Evolutionary conservation across 2,113 vertebrate genomes (phyloP), one percentile per base, ranked within the genome.

Genomic region (Catagonus wagneri): DNA sequence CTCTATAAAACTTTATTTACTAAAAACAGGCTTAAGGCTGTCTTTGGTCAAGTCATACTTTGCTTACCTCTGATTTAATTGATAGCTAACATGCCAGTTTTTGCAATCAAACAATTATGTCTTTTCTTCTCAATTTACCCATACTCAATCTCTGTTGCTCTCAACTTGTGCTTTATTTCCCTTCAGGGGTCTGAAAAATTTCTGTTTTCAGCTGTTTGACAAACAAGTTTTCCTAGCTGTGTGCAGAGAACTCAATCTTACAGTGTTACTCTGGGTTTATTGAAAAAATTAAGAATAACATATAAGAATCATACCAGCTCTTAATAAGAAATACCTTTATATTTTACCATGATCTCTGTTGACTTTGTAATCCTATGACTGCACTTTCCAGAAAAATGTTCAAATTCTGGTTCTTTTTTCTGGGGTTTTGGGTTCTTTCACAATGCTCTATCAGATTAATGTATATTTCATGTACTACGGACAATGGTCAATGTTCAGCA

Each of bases 1-100:
- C 83, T 34, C 8, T 36, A 4, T 56, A 75, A 92, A 84, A 78
- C 16, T 80, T 92, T 85, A 87, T 83, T 83, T 90, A 75, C 61
- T 88, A 23, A 52, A 81, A 90, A 69, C 20, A 32, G 0, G 9
- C 17, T 68, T 66, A 10, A 61, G 78, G n/a, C 12, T 89, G 17
- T 1, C 29, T 56, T 92, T 34, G 27, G 25, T 2, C 7, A 76
- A 44, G 32, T 80, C 27, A 32, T 60, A 63, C 16, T 65, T 85
- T 69, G 23, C 23, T 71, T 44, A 76, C 19, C 61, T 19, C 7
- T 39, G 25, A 11, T 69, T n/a, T 75, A 39, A 44, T 29, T 87
- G n/a, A 23, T 23, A 1, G 63, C 20, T 66, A 87, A 39, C n/a
- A 68, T 23, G n/a, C 66, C 54, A 63, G 71, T 69, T 6, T 74